Conservation (phyloP, 2,888 invertebrate genomes). For the Pelosia muscerda region DNA sequence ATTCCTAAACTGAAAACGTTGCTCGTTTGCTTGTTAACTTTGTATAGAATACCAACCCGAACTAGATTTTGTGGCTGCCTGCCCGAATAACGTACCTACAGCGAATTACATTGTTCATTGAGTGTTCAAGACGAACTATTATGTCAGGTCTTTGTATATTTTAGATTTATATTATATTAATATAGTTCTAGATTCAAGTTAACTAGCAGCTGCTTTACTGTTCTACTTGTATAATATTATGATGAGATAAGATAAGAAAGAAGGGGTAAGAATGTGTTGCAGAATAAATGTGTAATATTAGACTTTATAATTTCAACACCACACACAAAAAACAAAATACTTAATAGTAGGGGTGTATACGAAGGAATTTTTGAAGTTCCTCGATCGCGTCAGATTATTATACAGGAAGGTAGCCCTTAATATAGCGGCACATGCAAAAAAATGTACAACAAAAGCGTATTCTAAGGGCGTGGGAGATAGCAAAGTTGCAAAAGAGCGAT, state of each 20-base stretch:
- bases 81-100: background rate
- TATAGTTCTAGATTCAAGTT: background rate
- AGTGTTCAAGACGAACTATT: background rate
- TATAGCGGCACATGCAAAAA: too few species aligned
- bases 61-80: background rate
- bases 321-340: too few species aligned
- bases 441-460: too few species aligned
- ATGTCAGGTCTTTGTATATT: background rate
- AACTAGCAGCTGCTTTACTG: background rate
- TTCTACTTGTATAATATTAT: background rate
- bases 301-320: background rate
- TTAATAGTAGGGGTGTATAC: too few species aligned
- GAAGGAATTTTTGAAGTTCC: too few species aligned
- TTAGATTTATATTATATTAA: too few species aligned
- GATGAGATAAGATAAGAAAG: background rate
- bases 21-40: background rate
- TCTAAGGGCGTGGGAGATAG: too few species aligned
- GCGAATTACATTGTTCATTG: background rate
- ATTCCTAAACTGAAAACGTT: background rate
- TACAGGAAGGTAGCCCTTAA: too few species aligned
- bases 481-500: too few species aligned
- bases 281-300: too few species aligned
- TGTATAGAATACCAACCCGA: background rate
- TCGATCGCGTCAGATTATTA: too few species aligned
- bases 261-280: background rate